Base-by-base conservation (phyloP, 2,888 invertebrate genomes). In the Leptopilina syphax region DNA sequence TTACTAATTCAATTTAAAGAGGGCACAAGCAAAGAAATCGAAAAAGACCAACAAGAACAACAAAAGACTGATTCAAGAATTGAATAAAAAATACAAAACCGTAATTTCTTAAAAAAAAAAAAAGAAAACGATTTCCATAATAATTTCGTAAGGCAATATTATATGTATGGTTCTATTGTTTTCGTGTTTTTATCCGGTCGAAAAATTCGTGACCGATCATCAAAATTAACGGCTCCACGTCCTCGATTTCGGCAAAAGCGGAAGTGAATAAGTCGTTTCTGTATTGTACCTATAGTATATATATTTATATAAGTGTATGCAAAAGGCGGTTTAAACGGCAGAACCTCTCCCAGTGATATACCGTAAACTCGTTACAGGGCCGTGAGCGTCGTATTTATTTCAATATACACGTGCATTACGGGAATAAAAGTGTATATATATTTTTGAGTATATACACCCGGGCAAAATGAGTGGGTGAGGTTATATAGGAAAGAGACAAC, bases 211-310 rank as follows among this genome's bases (percentile, higher is more conserved):
- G 83, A 83, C 86, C 84, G 86, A 85, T 86, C 85, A 85, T 84
- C 84, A 83, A 84, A 83, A 83, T 81, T 88, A 88, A 87, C 87
- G 87, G 87, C 87, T 85, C 83, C 82, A 82, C 87, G 88, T 89
- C 89, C 89, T 90, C 88, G 84, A 89, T 90, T 90, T 89, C 84
- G 88, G 86, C 86, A 86, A 86, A 88, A 88, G 86, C 88, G 88
- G 88, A 89, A 90, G 89, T 88, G 85, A 84, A 34, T 34, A 34
- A 82, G 84, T 83, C 84, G 85, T 83, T 83, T 34, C 34, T 60
- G 9, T 60, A 12, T 60, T 60, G 47, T 47, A 9, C 5, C 7
- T 7, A 47, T 10, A 50, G 3, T 50, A 50, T 10, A 50, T 85
- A 34, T 85, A 80, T 85, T 10, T 50, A 9, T 63, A 3, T 85